Percentiles rank a stretch among this genome's conserved stretches.
These are phyloP conservation scores for Bombyx mori DNA, from an alignment of 1,140 invertebrate genomes.

Conservation along the genomic window DNA sequence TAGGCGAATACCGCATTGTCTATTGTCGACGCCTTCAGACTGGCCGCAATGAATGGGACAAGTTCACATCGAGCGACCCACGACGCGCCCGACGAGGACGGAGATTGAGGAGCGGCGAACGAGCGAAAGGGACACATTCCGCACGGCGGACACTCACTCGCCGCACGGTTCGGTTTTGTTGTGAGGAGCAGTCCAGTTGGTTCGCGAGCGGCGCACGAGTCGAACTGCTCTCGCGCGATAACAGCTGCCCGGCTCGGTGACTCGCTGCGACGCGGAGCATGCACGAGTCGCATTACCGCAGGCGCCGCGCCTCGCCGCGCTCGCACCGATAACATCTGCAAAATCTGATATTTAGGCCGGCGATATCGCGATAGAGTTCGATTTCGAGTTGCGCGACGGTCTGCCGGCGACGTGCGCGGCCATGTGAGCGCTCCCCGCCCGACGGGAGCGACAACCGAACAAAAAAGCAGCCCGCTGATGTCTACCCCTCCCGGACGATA, in stretches of 20 bases:
- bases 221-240: constrained; percentile 20
- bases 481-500: constrained; percentile 39
- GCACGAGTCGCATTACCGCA: constrained; percentile 48
- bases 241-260: constrained; percentile 8
- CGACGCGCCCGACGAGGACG: constrained; percentile 28
- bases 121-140: constrained; percentile 21
- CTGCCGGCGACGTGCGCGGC: constrained; percentile 20
- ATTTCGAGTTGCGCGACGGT: constrained; percentile 42
- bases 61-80: constrained; percentile 48
- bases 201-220: constrained; percentile 43
- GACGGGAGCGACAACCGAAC: constrained; percentile 38
- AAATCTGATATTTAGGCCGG: constrained; percentile 54
- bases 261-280: constrained; percentile 30
- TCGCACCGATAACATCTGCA: constrained; percentile 56
- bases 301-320: constrained; percentile 45
- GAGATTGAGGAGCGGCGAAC: constrained; percentile 14
- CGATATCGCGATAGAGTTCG: constrained; percentile 50
- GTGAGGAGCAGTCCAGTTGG: constrained; percentile 37
- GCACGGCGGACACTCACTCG: constrained; percentile 33
- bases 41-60: constrained; percentile 48
- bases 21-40: constrained; percentile 33
- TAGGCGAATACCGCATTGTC: constrained; percentile 39
- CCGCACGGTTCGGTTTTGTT: constrained; percentile 58
- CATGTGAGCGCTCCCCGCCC: constrained; percentile 50
- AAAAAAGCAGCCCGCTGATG: constrained; percentile 47